Percentiles rank a stretch among this genome's conserved stretches.
phyloP scores from a whole-genome alignment of 2,113 vertebrate species.

The Pimephales promelas region DNA sequence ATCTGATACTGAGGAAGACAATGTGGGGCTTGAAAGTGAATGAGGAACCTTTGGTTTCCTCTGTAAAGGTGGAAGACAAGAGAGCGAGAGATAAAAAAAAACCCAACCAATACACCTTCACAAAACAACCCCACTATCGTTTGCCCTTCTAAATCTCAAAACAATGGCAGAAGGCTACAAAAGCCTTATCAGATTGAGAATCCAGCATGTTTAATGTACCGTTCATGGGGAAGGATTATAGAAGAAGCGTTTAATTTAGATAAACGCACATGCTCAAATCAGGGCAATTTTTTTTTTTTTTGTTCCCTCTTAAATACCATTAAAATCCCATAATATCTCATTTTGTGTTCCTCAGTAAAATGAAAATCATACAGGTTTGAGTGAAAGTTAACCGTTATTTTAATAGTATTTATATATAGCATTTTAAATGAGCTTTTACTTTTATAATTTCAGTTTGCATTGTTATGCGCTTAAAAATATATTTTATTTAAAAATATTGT shows the following conservation, averaged over 20 bases:
- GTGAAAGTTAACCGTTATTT: not conserved
- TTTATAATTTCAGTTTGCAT: not conserved
- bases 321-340: not conserved
- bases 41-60: conserved; percentile 80
- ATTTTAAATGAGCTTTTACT: not conserved
- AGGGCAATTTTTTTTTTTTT: not conserved
- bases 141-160: not conserved
- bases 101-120: not conserved
- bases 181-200: not conserved
- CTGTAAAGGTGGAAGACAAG: conserved; percentile 68
- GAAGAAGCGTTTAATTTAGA: conserved; percentile 27
- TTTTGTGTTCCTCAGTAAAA: not conserved
- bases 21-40: conserved; percentile 64
- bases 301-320: not conserved
- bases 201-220: conserved; percentile 40
- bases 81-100: not conserved
- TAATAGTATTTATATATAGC: not conserved
- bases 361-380: not conserved
- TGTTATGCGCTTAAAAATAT: not conserved
- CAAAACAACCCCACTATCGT: not conserved
- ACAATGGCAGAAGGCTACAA: conserved; percentile 15
- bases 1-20: conserved; percentile 67
- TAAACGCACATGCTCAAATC: conserved; percentile 48
- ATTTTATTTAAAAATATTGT: too few relatives aligned
- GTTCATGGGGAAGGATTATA: conserved; percentile 45